These are phyloP conservation scores for Myoxocephalus aenaeus DNA, from an alignment of 2,797 vertebrate genomes.

Conservation along the genomic window DNA sequence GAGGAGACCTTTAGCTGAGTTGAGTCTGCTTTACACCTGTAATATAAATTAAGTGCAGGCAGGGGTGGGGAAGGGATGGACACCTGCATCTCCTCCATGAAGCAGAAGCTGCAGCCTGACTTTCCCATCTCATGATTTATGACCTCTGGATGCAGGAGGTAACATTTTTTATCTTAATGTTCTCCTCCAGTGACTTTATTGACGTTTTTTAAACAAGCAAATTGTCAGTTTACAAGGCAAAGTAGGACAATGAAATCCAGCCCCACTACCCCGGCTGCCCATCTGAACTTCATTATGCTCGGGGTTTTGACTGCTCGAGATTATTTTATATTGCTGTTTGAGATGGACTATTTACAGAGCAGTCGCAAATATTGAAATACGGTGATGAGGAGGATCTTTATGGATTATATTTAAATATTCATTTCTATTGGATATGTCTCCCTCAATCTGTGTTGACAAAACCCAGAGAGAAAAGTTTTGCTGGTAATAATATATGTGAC, in stretches of 20 bases:
- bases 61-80: constrained; percentile 52
- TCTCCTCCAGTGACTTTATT: constrained; percentile 29
- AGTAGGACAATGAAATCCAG: constrained; percentile 11
- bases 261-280: not conserved
- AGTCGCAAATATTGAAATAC: constrained; percentile 62
- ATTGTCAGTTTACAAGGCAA: constrained; percentile 33
- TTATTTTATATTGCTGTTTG: constrained; percentile 45
- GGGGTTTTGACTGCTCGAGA: constrained; percentile 17
- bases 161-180: constrained; percentile 38
- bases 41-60: constrained; percentile 78
- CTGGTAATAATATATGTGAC: constrained; percentile 26
- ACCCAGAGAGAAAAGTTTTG: constrained; percentile 21
- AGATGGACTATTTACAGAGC: constrained; percentile 47
- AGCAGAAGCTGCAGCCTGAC: constrained; percentile 46
- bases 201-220: constrained; percentile 41
- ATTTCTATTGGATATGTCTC: constrained; percentile 30
- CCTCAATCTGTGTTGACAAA: constrained; percentile 27
- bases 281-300: constrained; percentile 25
- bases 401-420: constrained; percentile 55
- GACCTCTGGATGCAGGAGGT: constrained; percentile 22
- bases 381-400: constrained; percentile 58
- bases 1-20: constrained; percentile 76
- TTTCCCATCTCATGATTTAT: constrained; percentile 63
- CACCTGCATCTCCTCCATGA: constrained; percentile 66
- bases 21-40: constrained; percentile 78